Conservation (phyloP, 2,797 vertebrate species). For the Galagoides demidoff region DNA sequence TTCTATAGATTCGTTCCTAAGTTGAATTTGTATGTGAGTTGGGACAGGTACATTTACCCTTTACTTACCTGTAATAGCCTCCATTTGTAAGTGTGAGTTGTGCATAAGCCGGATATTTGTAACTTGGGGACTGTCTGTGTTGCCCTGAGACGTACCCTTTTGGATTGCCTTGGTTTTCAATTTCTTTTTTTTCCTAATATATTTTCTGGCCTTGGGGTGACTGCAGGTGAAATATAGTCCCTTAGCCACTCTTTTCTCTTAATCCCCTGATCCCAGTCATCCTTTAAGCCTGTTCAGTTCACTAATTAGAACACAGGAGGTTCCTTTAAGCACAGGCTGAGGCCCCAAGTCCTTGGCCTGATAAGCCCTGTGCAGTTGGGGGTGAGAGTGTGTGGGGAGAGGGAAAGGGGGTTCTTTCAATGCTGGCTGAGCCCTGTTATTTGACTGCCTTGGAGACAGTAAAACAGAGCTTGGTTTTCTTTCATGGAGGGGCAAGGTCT, state of each 20-base stretch:
- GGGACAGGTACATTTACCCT: too few relatives aligned
- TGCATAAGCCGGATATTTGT: too few relatives aligned
- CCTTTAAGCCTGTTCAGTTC: constrained; percentile 48
- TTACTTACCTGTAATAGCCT: too few relatives aligned
- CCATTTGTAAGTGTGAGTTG: too few relatives aligned
- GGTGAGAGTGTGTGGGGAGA: neutral
- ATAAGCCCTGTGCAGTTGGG: constrained; percentile 26
- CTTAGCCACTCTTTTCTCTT: constrained; percentile 1
- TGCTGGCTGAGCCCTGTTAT: constrained; percentile 11
- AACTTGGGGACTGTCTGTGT: too few relatives aligned
- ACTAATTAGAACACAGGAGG: constrained; percentile 78
- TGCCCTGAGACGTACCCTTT: neutral
- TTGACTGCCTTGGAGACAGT: constrained; percentile 23
- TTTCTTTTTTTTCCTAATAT: constrained; percentile 9
- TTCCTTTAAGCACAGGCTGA: constrained; percentile 21
- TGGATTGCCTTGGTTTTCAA: constrained; percentile 36
- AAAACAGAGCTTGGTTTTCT: neutral
- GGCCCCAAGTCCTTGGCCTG: constrained; percentile 12
- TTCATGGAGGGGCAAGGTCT: neutral
- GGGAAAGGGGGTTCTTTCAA: constrained; percentile 41
- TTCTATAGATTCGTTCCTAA: too few relatives aligned
- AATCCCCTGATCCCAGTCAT: constrained; percentile 59
- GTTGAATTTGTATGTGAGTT: too few relatives aligned
- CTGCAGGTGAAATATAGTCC: constrained; percentile 52
- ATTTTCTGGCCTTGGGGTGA: constrained; percentile 68